Evolutionary conservation across 1,140 invertebrate genomes (phyloP), one percentile per base, ranked within the genome.

Genomic region (Trichonephila clavata): DNA sequence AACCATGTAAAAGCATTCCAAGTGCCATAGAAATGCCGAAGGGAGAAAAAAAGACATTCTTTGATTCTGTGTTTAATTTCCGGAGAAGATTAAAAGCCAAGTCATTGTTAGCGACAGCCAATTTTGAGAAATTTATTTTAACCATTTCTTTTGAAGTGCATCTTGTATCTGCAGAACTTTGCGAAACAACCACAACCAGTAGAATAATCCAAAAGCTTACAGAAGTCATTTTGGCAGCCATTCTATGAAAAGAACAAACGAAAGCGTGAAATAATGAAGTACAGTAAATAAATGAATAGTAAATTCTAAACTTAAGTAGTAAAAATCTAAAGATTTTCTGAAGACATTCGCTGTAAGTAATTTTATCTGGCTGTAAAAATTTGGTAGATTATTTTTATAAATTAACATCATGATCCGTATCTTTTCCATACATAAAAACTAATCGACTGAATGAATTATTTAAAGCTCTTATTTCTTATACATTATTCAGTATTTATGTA

Each of bases 31-130:
- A 93, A 24, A 95, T 94, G 90, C 95, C 95, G n/a, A 95, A 90
- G 1, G 95, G 95, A 5, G 95, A 95, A 20, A 95, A 91, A 63
- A 95, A 94, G 3, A 95, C 68, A 84, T 95, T 95, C 24, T 86
- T 87, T 14, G 61, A 57, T 1, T 39, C 57, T 8, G 18, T 16
- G 20, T 68, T 7, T 14, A 94, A 27, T 27, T 50, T 65, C n/a
- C 39, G 59, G n/a, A 87, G 80, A 0, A 94, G 59, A 14, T 92
- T 92, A 14, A 94, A 32, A 65, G 65, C 89, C 6, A 94, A 80
- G 7, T 61, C 57, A 81, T 94, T 93, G 43, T 83, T 94, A 7
- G 93, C 90, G 5, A 71, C 7, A 16, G 60, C 93, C 8, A 92
- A 61, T 39, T 90, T 94, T 20, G 63, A 20, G 86, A 84, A 14